Percentiles rank a stretch among this genome's conserved stretches.
Conservation (phyloP, 1,140 invertebrate genomes). For the Drosophila bipectinata region DNA sequence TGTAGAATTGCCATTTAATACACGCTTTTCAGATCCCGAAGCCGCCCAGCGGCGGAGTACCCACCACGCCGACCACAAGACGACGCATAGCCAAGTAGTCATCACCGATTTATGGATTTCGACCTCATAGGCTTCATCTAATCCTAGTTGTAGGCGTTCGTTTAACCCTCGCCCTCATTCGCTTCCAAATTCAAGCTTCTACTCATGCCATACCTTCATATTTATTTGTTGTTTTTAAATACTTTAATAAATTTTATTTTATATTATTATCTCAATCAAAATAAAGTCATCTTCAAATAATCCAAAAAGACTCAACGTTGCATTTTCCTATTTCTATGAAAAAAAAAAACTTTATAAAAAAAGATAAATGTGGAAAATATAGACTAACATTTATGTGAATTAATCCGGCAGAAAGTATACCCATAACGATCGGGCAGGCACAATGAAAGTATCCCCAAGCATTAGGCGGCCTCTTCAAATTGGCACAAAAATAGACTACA, state of each 20-base stretch:
- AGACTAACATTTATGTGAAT: conserved; percentile 38
- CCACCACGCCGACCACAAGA: conserved; percentile 77
- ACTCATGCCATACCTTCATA: conserved; percentile 32
- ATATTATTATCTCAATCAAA: conserved; percentile 41
- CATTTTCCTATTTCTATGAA: conserved; percentile 5
- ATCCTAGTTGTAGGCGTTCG: conserved; percentile 50
- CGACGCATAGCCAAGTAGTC: conserved; percentile 73
- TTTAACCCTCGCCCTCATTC: conserved; percentile 17
- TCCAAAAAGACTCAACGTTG: not conserved
- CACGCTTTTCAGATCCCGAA: conserved; percentile 69
- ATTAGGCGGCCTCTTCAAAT: conserved; percentile 18
- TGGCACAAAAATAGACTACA: conserved; percentile 24
- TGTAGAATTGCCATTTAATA: not conserved
- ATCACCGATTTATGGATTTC: conserved; percentile 21
- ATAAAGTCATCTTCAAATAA: conserved; percentile 64
- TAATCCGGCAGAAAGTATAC: conserved; percentile 6
- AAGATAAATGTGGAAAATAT: not conserved
- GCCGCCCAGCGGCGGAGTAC: conserved; percentile 69
- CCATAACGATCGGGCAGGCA: conserved; percentile 10
- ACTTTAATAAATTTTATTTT: conserved; percentile 44
- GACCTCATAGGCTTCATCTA: conserved; percentile 39
- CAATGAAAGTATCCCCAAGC: not conserved
- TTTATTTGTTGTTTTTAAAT: conserved; percentile 45
- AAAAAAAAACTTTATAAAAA: not conserved
- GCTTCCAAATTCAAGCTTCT: conserved; percentile 7